These are phyloP conservation scores for Okamejei kenojei DNA, from an alignment of 2,797 vertebrate species.

Conservation along the genomic window DNA sequence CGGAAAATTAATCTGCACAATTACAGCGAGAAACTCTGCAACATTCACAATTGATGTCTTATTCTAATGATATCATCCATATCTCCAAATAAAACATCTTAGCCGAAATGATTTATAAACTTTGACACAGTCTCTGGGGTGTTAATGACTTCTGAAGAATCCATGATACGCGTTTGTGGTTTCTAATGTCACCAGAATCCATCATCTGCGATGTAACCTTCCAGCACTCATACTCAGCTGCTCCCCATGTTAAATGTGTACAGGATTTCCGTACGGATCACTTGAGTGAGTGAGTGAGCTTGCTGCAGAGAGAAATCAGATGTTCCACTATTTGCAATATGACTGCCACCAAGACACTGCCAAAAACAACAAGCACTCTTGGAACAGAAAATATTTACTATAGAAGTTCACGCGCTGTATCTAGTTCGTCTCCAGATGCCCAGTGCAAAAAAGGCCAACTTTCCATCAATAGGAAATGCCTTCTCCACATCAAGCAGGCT, in stretches of 20 bases:
- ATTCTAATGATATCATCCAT: background rate
- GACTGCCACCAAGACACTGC: background rate
- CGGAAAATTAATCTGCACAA: background rate
- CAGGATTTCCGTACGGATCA: background rate
- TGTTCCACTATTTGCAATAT: background rate
- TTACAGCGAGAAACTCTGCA: background rate
- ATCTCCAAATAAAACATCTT: background rate
- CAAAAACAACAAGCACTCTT: background rate
- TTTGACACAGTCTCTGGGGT: background rate
- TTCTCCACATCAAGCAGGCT: background rate
- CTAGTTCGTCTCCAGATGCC: too few species aligned
- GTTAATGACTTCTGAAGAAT: background rate
- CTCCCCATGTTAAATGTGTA: background rate
- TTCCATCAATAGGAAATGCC: background rate
- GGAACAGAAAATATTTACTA: background rate
- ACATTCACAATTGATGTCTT: background rate
- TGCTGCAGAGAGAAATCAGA: background rate
- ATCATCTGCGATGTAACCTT: constrained; percentile 1
- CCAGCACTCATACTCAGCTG: constrained; percentile 10
- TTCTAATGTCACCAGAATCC: constrained; percentile 3
- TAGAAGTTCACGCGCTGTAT: background rate
- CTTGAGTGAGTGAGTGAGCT: background rate
- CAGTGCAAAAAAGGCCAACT: background rate
- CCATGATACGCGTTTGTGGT: background rate
- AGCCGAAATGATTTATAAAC: background rate